Evolutionary conservation across 2,113 vertebrate species (phyloP).

Genomic region (Trichomycterus rosablanca): DNA sequence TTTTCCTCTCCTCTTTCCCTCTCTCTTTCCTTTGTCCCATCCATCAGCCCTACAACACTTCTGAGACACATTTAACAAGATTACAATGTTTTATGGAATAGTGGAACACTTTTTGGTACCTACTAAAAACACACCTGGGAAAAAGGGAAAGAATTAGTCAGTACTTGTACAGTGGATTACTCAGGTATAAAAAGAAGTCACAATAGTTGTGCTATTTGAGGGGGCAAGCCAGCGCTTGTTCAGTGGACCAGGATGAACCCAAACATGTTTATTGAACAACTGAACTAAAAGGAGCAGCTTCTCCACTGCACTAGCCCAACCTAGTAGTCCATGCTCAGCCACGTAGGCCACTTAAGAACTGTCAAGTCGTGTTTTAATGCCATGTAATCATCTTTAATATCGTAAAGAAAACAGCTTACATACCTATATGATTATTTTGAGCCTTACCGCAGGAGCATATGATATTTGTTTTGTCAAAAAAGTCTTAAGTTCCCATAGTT

Average conservation of each 20-base stretch:
- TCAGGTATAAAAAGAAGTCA: background rate
- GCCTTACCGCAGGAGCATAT: background rate
- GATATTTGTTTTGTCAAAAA: background rate
- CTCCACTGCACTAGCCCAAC: background rate
- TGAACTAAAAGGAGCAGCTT: background rate
- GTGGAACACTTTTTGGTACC: background rate
- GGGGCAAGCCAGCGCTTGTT: too few species aligned
- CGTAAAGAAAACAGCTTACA: background rate
- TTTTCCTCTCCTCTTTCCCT: conserved; percentile 44
- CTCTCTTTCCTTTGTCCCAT: conserved; percentile 40
- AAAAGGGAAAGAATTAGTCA: background rate
- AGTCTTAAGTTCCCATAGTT: conserved; percentile 25
- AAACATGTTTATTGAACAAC: background rate
- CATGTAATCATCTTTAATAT: background rate
- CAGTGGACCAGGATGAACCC: too few species aligned
- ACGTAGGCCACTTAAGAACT: conserved; percentile 20
- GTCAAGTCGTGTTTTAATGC: background rate
- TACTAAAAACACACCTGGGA: too few species aligned
- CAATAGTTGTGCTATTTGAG: too few species aligned
- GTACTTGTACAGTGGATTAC: background rate
- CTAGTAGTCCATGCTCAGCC: conserved; percentile 13
- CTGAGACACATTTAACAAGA: background rate
- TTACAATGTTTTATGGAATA: background rate
- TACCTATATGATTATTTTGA: conserved; percentile 3
- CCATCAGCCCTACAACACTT: conserved; percentile 37